Evolutionary conservation across 2,888 invertebrate genomes (phyloP).

Genomic region (Drosophila sordidula): DNA sequence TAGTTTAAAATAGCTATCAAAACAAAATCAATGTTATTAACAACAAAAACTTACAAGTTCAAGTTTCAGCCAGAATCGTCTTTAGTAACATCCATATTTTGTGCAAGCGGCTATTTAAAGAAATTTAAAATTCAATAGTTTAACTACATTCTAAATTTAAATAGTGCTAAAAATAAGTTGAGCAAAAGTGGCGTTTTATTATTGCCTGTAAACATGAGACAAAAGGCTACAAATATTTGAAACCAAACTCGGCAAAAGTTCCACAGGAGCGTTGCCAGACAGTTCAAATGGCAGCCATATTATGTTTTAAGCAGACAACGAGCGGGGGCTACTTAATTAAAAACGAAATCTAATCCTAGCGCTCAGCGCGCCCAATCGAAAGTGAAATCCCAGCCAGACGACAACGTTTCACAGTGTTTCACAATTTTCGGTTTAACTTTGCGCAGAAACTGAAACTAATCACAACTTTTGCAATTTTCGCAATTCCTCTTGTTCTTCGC

Average conservation of each 20-base stretch:
- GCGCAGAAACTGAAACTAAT: conserved; percentile 55
- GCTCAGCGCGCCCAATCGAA: conserved; percentile 22
- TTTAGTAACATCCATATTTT: neutral
- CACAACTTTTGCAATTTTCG: conserved; percentile 46
- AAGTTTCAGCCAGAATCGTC: neutral
- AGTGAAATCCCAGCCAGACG: conserved; percentile 6
- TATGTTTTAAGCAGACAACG: neutral
- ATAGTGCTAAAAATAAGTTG: neutral
- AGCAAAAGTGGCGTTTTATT: neutral
- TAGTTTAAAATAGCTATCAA: too few relatives aligned
- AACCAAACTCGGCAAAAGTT: neutral
- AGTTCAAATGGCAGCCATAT: neutral
- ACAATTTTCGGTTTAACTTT: conserved; percentile 31
- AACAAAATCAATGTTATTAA: too few relatives aligned
- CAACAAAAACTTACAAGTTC: too few relatives aligned
- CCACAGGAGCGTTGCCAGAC: neutral
- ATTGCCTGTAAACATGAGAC: neutral
- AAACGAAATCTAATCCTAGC: too few relatives aligned
- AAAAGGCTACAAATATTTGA: neutral
- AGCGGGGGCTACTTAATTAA: too few relatives aligned
- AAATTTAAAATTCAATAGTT: neutral
- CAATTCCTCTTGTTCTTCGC: conserved; percentile 51
- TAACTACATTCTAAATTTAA: too few relatives aligned
- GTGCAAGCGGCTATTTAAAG: too few relatives aligned
- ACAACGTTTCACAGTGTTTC: conserved; percentile 12